These are phyloP conservation scores for Phainopepla nitens DNA, from an alignment of 2,113 vertebrate species.

Conservation along the genomic window DNA sequence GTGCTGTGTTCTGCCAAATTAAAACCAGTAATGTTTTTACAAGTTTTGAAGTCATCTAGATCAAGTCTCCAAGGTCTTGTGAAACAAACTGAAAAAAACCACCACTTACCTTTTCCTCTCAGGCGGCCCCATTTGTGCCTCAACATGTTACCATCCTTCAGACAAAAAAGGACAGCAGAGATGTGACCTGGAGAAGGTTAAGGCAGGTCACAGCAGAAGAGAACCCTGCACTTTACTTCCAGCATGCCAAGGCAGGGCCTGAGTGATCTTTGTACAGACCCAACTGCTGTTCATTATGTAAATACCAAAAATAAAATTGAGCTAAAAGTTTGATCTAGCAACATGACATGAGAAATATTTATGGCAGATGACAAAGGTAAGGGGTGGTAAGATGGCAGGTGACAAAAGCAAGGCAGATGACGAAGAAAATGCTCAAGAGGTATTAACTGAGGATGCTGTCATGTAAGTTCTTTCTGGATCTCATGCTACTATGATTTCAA, in stretches of 20 bases:
- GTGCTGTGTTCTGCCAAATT: not conserved
- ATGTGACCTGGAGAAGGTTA: not conserved
- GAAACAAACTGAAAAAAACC: not conserved
- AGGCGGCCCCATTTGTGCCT: not conserved
- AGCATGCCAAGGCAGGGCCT: not conserved
- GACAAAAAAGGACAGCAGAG: not conserved
- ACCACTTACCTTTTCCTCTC: not conserved
- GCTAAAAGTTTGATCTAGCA: not conserved
- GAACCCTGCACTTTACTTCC: not conserved
- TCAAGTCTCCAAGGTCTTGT: not conserved
- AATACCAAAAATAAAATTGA: not conserved
- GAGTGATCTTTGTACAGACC: not conserved
- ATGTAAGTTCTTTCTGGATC: not conserved
- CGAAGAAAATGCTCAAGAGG: not conserved
- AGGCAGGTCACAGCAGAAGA: not conserved
- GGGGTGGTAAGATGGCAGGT: not conserved
- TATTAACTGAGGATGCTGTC: not conserved
- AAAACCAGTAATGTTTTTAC: not conserved
- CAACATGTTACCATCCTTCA: not conserved
- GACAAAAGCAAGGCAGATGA: not conserved
- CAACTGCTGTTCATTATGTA: not conserved
- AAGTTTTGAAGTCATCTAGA: not conserved
- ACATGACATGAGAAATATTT: not conserved
- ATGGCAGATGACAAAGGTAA: not conserved
- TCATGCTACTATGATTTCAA: not conserved